These are phyloP conservation scores for Rynchops niger DNA, from an alignment of 2,113 vertebrate species.

Conservation along the genomic window DNA sequence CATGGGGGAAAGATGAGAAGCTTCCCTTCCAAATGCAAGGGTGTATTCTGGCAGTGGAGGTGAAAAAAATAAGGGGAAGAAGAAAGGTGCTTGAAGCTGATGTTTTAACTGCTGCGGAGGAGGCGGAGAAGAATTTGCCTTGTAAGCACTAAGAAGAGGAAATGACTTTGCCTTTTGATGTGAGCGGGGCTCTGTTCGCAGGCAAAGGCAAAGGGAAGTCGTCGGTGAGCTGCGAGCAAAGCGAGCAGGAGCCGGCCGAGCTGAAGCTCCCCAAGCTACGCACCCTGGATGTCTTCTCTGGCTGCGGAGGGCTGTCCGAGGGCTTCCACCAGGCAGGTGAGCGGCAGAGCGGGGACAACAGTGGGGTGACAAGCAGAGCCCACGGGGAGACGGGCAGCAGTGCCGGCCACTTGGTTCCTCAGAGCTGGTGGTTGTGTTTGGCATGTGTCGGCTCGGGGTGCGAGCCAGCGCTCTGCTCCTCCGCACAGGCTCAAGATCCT, in stretches of 20 bases:
- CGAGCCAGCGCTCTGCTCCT: not conserved
- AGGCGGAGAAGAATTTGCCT: not conserved
- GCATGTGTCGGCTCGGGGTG: not conserved
- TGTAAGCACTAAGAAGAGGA: not conserved
- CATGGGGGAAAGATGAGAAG: not conserved
- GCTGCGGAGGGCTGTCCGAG: conserved; percentile 93
- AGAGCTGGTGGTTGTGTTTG: accelerated
- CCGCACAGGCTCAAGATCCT: not conserved
- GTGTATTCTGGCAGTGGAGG: not conserved
- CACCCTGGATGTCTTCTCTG: conserved; percentile 93
- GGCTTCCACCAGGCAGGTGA: conserved; percentile 96
- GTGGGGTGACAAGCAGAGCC: not conserved
- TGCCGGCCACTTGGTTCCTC: not conserved
- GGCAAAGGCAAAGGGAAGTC: conserved; percentile 87
- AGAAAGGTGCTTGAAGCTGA: not conserved
- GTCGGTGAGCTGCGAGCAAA: conserved; percentile 60
- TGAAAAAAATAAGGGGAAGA: not conserved
- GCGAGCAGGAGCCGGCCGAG: conserved; percentile 63
- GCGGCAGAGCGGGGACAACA: not conserved
- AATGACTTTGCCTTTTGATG: not conserved
- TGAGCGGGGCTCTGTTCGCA: not conserved
- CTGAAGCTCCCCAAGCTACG: conserved; percentile 81
- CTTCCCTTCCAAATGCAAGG: not conserved
- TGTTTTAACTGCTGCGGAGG: not conserved
- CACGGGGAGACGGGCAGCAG: accelerated